These are phyloP conservation scores for Gallinago paraguaiae DNA, from an alignment of 2,113 vertebrate species.

Conservation along the genomic window DNA sequence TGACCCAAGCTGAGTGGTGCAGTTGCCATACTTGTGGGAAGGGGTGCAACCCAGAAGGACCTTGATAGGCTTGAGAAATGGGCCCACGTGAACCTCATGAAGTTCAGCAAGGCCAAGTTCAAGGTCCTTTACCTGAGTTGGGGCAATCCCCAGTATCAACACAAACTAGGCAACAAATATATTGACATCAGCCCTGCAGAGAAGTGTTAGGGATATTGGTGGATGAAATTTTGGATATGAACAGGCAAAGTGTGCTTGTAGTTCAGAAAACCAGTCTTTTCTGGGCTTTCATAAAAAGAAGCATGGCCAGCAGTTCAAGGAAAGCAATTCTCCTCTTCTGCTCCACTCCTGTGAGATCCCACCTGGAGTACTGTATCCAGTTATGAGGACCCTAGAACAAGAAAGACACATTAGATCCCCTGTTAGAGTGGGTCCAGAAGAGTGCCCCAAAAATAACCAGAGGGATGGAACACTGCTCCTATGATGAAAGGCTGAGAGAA, in stretches of 20 bases:
- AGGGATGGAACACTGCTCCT: neutral
- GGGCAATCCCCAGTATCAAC: too few species aligned
- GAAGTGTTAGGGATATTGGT: neutral
- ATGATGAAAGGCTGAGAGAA: neutral
- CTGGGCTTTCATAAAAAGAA: neutral
- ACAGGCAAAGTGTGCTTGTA: neutral
- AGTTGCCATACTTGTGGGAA: neutral
- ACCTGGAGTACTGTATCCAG: neutral
- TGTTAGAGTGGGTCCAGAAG: neutral
- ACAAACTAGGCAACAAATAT: neutral
- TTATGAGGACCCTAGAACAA: too few species aligned
- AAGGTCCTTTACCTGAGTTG: neutral
- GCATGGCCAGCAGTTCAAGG: neutral
- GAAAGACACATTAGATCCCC: neutral
- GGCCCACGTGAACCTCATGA: neutral
- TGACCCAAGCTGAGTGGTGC: neutral
- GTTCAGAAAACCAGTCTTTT: neutral
- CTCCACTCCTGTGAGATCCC: rapidly evolving
- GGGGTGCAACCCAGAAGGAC: neutral
- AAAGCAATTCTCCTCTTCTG: neutral
- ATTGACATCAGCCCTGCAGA: neutral
- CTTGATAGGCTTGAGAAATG: neutral
- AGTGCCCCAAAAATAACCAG: neutral
- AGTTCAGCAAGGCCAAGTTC: neutral
- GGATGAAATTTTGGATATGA: neutral